phyloP scores from a whole-genome alignment of 2,888 invertebrate genomes.

The Metacarcinus magister region DNA sequence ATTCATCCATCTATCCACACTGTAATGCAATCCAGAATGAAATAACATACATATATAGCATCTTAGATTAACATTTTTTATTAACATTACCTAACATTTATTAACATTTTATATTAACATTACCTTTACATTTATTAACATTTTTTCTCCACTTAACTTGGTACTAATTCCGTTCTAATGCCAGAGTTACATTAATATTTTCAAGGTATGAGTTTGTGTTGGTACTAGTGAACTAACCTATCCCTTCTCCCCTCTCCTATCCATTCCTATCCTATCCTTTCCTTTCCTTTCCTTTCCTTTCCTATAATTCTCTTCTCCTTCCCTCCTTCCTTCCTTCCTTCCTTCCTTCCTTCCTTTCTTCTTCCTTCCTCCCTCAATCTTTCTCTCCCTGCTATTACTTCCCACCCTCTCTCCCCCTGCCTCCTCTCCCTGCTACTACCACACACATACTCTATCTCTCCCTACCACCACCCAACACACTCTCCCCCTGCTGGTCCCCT shows the following conservation, averaged over 20 bases:
- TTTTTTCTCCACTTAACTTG: no score
- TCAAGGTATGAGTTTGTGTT: not conserved
- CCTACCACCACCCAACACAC: not conserved
- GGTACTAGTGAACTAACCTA: not conserved
- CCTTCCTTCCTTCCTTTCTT: constrained; percentile 7
- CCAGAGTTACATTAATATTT: no score
- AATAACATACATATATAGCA: no score
- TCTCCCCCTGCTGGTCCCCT: not conserved
- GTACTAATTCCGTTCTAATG: no score
- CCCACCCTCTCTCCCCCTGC: not conserved
- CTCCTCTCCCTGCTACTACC: not conserved
- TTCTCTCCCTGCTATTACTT: not conserved
- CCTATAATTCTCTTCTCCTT: no score
- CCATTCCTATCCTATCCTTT: not conserved
- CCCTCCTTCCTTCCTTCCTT: not conserved
- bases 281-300: not conserved
- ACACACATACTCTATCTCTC: not conserved
- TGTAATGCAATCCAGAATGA: no score
- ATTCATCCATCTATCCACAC: not conserved
- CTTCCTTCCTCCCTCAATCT: not conserved
- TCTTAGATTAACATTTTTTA: no score
- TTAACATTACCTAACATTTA: not conserved
- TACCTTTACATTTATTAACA: no score
- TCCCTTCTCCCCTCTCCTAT: not conserved
- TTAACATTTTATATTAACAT: not conserved